phyloP scores from a whole-genome alignment of 2,888 invertebrate species.

The Diloba caeruleocephala region DNA sequence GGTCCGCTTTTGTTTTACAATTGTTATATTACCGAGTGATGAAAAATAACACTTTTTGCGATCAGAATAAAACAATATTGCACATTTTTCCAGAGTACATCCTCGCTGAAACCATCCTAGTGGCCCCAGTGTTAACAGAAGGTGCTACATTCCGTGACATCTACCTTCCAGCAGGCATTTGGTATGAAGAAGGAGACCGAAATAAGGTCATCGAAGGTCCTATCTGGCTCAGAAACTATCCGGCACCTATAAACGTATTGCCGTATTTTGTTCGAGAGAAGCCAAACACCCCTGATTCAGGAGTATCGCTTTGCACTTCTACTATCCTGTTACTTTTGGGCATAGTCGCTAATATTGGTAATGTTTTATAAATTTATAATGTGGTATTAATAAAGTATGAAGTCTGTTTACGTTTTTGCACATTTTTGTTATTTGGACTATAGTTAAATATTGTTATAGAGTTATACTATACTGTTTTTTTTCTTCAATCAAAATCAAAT shows the following conservation, averaged over 20 bases:
- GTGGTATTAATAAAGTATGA: neutral
- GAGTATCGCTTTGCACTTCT: conserved; percentile 55
- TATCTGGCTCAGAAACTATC: conserved; percentile 89
- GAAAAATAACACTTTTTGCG: too few species aligned
- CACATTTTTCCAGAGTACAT: conserved; percentile 91
- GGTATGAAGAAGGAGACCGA: conserved; percentile 90
- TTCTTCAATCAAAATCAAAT: too few species aligned
- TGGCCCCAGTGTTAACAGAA: conserved; percentile 93
- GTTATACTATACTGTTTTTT: too few species aligned
- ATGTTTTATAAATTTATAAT: conserved; percentile 3
- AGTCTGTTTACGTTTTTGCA: neutral
- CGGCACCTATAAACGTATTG: conserved; percentile 91
- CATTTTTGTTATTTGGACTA: neutral
- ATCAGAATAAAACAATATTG: too few species aligned
- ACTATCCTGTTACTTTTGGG: conserved; percentile 60
- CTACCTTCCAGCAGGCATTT: conserved; percentile 93
- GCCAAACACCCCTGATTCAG: conserved; percentile 28
- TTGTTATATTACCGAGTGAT: too few species aligned
- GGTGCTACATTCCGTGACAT: conserved; percentile 91
- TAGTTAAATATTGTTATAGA: too few species aligned
- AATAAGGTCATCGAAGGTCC: conserved; percentile 87
- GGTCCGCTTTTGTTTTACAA: neutral
- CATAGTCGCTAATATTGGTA: conserved; percentile 50
- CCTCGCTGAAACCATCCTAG: conserved; percentile 93
- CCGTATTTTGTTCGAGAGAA: conserved; percentile 90